Conservation (phyloP, 2,113 vertebrate genomes). For the Meriones unguiculatus region DNA sequence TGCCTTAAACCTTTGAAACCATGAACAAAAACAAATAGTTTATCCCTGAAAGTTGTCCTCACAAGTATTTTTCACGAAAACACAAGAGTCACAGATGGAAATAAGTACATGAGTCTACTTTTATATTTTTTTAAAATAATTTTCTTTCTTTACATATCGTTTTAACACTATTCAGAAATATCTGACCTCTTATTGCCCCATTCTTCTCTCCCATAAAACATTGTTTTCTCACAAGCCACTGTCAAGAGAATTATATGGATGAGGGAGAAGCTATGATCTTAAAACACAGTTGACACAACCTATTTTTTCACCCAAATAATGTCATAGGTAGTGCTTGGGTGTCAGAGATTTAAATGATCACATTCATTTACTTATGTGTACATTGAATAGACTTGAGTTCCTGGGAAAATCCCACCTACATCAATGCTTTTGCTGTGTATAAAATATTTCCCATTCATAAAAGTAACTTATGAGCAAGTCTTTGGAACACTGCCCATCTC, state of each 20-base stretch:
- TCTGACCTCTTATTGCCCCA: not conserved
- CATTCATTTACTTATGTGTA: not conserved
- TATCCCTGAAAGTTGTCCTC: not conserved
- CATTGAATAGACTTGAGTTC: conserved; percentile 28
- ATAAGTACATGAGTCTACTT: not conserved
- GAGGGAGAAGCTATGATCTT: not conserved
- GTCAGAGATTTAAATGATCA: not conserved
- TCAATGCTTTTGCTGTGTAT: not conserved
- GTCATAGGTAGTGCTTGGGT: not conserved
- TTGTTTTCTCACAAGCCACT: not conserved
- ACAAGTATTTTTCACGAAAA: not conserved
- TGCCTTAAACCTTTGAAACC: not conserved
- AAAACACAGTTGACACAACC: not conserved
- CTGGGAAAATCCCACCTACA: not conserved
- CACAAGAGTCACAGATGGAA: not conserved
- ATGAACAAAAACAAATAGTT: not conserved
- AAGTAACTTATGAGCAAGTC: conserved; percentile 33
- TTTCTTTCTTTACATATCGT: not conserved
- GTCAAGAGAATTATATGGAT: not conserved
- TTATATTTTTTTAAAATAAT: not conserved
- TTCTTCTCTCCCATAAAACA: not conserved
- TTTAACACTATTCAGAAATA: not conserved
- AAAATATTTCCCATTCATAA: conserved; percentile 25
- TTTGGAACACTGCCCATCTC: conserved; percentile 66
- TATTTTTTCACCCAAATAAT: not conserved